A percentile compares a stretch with the other conserved stretches of the same genome.
phyloP scores from a whole-genome alignment of 2,797 vertebrate genomes.

The Apogon hyalosoma region DNA sequence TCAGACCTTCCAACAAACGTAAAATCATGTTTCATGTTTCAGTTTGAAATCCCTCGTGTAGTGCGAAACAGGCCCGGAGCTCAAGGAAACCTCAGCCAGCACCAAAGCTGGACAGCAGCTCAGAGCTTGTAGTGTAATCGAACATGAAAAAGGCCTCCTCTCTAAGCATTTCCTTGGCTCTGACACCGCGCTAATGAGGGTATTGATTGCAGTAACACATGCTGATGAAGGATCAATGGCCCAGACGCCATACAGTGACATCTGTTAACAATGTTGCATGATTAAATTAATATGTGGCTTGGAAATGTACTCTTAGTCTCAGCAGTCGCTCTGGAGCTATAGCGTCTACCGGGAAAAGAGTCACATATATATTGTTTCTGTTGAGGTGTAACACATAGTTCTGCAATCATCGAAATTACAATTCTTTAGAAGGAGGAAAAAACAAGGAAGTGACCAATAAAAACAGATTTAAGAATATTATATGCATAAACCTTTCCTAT shows the following conservation, averaged over 20 bases:
- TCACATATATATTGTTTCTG: conserved; percentile 26
- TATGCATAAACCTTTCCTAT: neutral
- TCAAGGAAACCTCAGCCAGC: conserved; percentile 29
- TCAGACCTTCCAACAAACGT: conserved; percentile 32
- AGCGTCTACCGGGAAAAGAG: conserved; percentile 32
- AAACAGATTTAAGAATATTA: conserved; percentile 13
- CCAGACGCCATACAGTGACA: conserved; percentile 67
- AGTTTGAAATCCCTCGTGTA: conserved; percentile 36
- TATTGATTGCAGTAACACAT: conserved; percentile 79
- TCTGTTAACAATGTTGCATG: conserved; percentile 82
- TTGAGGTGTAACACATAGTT: conserved; percentile 34
- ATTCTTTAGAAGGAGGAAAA: conserved; percentile 7
- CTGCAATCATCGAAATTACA: conserved; percentile 27
- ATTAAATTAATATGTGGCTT: conserved; percentile 77
- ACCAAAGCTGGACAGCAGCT: conserved; percentile 51
- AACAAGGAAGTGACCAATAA: conserved; percentile 14
- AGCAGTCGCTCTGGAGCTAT: conserved; percentile 51
- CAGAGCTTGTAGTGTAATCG: conserved; percentile 48
- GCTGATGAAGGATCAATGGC: conserved; percentile 77
- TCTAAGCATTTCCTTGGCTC: conserved; percentile 60
- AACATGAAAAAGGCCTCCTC: conserved; percentile 68
- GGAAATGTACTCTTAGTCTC: conserved; percentile 68
- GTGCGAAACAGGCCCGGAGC: conserved; percentile 48
- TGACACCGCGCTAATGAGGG: conserved; percentile 73
- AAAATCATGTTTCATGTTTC: conserved; percentile 49